These are phyloP conservation scores for Temnothorax curvispinosus DNA, from an alignment of 1,140 invertebrate species.

Conservation along the genomic window DNA sequence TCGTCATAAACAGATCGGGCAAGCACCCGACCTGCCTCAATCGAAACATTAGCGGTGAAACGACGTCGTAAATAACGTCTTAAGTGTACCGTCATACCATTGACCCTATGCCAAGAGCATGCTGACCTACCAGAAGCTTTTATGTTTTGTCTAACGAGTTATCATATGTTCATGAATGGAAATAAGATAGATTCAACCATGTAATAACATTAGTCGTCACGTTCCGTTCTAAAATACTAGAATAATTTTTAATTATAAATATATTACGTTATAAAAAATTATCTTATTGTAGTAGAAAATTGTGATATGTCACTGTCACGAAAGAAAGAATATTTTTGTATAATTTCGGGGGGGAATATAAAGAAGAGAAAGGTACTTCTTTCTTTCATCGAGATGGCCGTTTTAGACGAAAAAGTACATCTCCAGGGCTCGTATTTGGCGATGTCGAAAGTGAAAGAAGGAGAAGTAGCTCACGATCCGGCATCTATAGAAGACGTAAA, in stretches of 20 bases:
- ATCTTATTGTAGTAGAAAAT: not conserved
- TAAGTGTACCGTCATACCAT: conserved; percentile 81
- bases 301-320: not conserved
- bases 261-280: not conserved
- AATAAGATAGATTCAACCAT: not conserved
- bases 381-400: conserved; percentile 33
- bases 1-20: conserved; percentile 83
- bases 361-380: conserved; percentile 11
- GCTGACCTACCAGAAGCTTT: conserved; percentile 63
- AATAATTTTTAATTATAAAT: not conserved
- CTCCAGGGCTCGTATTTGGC: conserved; percentile 49
- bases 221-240: not conserved
- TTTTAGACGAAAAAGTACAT: conserved; percentile 31
- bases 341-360: conserved; percentile 10
- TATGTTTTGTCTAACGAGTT: conserved; percentile 59
- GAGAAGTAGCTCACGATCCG: conserved; percentile 47
- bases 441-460: conserved; percentile 59
- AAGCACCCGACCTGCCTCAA: conserved; percentile 81
- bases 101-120: conserved; percentile 69
- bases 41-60: conserved; percentile 81
- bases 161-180: not conserved
- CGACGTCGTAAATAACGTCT: conserved; percentile 84
- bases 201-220: not conserved
- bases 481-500: conserved; percentile 56
- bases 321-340: not conserved